Conservation (phyloP, 2,888 invertebrate species). For the Creontiades dilutus region DNA sequence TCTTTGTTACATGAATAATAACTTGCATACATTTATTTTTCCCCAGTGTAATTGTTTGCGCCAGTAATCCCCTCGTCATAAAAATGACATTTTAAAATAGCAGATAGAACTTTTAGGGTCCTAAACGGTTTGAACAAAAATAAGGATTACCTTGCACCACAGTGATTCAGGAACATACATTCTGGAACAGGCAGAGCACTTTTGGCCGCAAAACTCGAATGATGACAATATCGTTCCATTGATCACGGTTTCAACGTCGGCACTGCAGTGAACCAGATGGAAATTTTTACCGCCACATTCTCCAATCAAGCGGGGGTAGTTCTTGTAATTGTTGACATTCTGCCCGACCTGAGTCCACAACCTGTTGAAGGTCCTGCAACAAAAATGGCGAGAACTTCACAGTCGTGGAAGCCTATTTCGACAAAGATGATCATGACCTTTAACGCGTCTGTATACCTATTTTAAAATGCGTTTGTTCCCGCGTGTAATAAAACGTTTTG, state of each 20-base stretch:
- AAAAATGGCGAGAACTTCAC: slow-evolving; percentile 60
- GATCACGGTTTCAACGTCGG: slow-evolving; percentile 90
- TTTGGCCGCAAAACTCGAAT: slow-evolving; percentile 98
- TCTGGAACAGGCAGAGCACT: slow-evolving; percentile 99
- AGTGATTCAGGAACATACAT: slow-evolving; percentile 96
- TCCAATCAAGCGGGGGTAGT: slow-evolving; percentile 95
- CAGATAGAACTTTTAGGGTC: no score
- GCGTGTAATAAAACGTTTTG: neutral
- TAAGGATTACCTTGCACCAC: slow-evolving; percentile 83
- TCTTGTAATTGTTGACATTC: slow-evolving; percentile 90
- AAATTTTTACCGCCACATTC: slow-evolving; percentile 99
- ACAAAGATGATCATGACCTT: neutral
- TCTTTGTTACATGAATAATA: no score
- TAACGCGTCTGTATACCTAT: slow-evolving; percentile 23
- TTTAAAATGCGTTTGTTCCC: slow-evolving; percentile 25
- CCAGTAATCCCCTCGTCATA: no score
- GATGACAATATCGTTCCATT: slow-evolving; percentile 92
- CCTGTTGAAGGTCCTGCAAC: slow-evolving; percentile 89
- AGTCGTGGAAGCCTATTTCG: slow-evolving; percentile 35
- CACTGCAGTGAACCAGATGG: slow-evolving; percentile 96
- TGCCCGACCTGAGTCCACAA: slow-evolving; percentile 95
- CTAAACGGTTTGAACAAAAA: slow-evolving; percentile 81
- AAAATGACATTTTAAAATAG: no score
- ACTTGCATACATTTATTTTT: no score
- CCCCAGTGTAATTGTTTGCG: no score